phyloP scores from a whole-genome alignment of 37 sponge, comb jelly and placozoan genomes.

The Haliclona indistincta region DNA sequence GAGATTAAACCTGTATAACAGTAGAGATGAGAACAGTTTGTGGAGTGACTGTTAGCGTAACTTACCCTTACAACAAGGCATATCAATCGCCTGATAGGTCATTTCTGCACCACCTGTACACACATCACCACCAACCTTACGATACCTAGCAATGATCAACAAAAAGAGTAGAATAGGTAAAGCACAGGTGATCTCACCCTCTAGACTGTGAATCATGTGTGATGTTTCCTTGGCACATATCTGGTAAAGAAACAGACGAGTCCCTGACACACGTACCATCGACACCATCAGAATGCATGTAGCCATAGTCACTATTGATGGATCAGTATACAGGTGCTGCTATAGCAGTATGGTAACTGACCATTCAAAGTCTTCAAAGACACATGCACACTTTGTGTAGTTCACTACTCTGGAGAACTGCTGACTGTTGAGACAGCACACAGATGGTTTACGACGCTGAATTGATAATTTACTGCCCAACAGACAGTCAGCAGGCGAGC shows the following conservation, averaged over 20 bases:
- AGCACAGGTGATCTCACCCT: not conserved
- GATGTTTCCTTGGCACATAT: too few relatives aligned
- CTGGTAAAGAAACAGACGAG: constrained; percentile 1
- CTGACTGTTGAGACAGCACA: constrained; percentile 75
- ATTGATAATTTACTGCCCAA: constrained; percentile 63
- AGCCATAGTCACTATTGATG: constrained; percentile 64
- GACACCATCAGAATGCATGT: constrained; percentile 23
- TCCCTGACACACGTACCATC: constrained; percentile 56
- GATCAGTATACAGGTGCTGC: not conserved
- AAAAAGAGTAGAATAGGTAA: not conserved
- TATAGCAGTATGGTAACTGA: constrained; percentile 15
- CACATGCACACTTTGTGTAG: constrained; percentile 64
- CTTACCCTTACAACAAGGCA: constrained; percentile 18
- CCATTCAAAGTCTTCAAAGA: constrained; percentile 88
- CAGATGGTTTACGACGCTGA: constrained; percentile 54
- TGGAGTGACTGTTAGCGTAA: too few relatives aligned
- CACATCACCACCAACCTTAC: constrained; percentile 74
- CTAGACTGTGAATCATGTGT: too few relatives aligned
- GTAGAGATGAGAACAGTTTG: too few relatives aligned
- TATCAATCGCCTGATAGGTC: not conserved
- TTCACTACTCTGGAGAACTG: constrained; percentile 41
- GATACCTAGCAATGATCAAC: constrained; percentile 40
- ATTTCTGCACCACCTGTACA: constrained; percentile 51
- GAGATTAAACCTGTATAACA: too few relatives aligned
- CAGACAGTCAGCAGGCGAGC: constrained; percentile 54